Evolutionary conservation across 2,797 vertebrate genomes (phyloP).

Genomic region (Molossus alvarezi): DNA sequence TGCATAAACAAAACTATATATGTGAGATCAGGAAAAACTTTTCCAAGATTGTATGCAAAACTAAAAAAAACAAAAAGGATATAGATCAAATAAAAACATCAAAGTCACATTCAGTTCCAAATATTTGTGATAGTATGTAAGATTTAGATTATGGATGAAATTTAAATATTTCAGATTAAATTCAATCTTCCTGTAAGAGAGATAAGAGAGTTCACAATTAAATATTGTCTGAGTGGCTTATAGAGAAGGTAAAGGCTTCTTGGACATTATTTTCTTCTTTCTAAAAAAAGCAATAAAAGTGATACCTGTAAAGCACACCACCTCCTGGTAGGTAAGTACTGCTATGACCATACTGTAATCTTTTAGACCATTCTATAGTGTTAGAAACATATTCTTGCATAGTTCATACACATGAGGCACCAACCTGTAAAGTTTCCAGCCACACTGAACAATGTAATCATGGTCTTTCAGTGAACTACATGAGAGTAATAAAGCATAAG

Average conservation of each 20-base stretch:
- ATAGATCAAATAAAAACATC: constrained; percentile 11
- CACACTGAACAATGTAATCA: background rate
- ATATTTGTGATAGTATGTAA: background rate
- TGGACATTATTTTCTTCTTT: constrained; percentile 68
- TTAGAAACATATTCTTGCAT: background rate
- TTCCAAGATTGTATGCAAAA: constrained; percentile 35
- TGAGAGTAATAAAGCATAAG: background rate
- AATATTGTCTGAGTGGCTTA: constrained; percentile 43
- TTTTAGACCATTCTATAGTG: background rate
- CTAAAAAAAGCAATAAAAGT: constrained; percentile 63
- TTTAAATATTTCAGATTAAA: constrained; percentile 51
- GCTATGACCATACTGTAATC: background rate
- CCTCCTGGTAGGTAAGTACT: constrained; percentile 55
- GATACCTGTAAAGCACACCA: background rate
- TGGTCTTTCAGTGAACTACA: constrained; percentile 27
- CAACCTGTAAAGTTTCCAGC: background rate
- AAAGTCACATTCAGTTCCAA: background rate
- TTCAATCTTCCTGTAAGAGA: background rate
- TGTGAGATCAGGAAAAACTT: background rate
- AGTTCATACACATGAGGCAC: background rate
- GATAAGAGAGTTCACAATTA: constrained; percentile 42
- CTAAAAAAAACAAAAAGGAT: background rate
- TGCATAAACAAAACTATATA: background rate
- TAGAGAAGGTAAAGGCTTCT: constrained; percentile 26
- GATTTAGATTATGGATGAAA: constrained; percentile 44